A percentile compares a stretch with the other conserved stretches of the same genome.
Conservation (phyloP, 2,888 invertebrate genomes). For the Oxytorus armatus region DNA sequence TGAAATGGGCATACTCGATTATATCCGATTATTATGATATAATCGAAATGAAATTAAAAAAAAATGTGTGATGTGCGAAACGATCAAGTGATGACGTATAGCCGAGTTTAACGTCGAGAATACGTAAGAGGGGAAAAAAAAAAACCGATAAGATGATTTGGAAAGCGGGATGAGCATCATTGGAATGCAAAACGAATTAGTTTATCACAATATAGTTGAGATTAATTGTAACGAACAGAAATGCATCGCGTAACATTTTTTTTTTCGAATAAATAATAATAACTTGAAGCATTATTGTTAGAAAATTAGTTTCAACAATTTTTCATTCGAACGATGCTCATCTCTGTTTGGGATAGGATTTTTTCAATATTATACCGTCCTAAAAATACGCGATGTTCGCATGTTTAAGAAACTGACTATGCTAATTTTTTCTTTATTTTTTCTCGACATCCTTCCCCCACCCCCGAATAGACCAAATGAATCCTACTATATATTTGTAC, state of each 20-base stretch:
- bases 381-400: slow-evolving; percentile 53
- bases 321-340: slow-evolving; percentile 19
- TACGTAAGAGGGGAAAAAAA: too few relatives aligned
- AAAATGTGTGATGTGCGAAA: too few relatives aligned
- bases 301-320: background rate
- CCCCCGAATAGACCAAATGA: slow-evolving; percentile 67
- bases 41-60: too few relatives aligned
- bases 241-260: background rate
- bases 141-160: too few relatives aligned
- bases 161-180: too few relatives aligned
- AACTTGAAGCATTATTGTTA: background rate
- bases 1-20: too few relatives aligned
- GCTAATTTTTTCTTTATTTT: slow-evolving; percentile 53
- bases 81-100: too few relatives aligned
- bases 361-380: slow-evolving; percentile 57
- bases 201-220: too few relatives aligned
- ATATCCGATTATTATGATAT: too few relatives aligned
- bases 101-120: too few relatives aligned
- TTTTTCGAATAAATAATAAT: background rate
- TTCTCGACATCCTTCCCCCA: slow-evolving; percentile 8
- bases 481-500: slow-evolving; percentile 63
- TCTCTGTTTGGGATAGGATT: slow-evolving; percentile 42
- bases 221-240: too few relatives aligned
- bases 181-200: too few relatives aligned
- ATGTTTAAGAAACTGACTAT: slow-evolving; percentile 29